These are phyloP conservation scores for Saxidomus purpurata DNA, from an alignment of 1,140 invertebrate species.

Conservation along the genomic window DNA sequence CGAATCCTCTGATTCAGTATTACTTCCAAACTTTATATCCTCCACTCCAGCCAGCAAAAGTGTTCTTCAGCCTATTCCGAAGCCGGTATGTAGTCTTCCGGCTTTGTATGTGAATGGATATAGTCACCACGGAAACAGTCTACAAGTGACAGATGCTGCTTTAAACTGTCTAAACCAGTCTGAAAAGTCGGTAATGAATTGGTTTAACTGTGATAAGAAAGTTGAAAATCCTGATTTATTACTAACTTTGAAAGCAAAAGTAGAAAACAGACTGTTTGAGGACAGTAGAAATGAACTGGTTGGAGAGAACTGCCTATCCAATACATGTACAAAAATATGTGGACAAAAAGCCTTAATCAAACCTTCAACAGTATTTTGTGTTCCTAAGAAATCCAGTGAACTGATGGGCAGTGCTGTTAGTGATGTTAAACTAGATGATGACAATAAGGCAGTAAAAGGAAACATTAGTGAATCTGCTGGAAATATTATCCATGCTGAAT, in stretches of 20 bases:
- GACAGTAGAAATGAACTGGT: not conserved
- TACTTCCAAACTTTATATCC: conserved; percentile 34
- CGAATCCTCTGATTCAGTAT: conserved; percentile 2
- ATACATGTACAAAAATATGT: not conserved
- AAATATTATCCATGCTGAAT: no score
- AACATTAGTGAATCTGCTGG: no score
- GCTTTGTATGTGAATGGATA: no score
- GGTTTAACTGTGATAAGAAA: not conserved
- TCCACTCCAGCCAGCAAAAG: not conserved
- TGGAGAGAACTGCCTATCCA: not conserved
- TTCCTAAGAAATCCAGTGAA: conserved; percentile 36
- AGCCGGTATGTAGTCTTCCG: not conserved
- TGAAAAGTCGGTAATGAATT: not conserved
- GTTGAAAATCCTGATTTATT: not conserved
- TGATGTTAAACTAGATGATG: not conserved
- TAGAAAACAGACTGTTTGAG: not conserved
- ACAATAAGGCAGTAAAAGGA: no score
- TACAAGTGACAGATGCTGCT: not conserved
- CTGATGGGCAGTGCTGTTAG: not conserved
- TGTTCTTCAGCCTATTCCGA: not conserved
- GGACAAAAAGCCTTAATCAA: conserved; percentile 25
- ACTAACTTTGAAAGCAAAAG: not conserved
- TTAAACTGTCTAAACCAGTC: not conserved
- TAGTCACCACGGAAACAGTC: no score
- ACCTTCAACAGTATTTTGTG: conserved; percentile 61